Conservation (phyloP, 1,140 invertebrate genomes). For the Drosophila auraria region DNA sequence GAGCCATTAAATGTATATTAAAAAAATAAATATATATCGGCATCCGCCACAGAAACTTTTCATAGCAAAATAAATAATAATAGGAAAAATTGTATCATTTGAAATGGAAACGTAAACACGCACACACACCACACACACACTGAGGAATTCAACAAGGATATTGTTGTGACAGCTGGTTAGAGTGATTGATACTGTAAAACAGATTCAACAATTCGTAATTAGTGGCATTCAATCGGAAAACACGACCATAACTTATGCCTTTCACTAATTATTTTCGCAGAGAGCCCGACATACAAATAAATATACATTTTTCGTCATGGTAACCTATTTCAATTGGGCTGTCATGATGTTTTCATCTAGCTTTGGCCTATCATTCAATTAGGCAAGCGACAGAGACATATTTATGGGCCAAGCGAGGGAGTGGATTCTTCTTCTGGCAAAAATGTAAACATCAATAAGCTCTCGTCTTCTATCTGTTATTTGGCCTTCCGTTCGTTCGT, state of each 20-base stretch:
- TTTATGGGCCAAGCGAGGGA: constrained; percentile 1
- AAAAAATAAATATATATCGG: not conserved
- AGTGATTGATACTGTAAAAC: constrained; percentile 20
- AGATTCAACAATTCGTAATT: constrained; percentile 21
- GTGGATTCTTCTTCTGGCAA: constrained; percentile 3
- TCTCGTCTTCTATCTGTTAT: constrained; percentile 53
- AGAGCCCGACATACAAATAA: not conserved
- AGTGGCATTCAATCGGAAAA: constrained; percentile 20
- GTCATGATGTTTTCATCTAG: constrained; percentile 49
- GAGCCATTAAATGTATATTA: not conserved
- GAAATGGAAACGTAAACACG: not conserved
- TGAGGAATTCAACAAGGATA: constrained; percentile 3
- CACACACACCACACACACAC: too few species aligned
- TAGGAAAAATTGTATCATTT: not conserved
- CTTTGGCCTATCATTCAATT: constrained; percentile 48
- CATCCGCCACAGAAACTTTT: not conserved
- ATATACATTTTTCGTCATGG: constrained; percentile 9
- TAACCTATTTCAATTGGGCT: constrained; percentile 22
- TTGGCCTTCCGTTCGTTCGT: constrained; percentile 21
- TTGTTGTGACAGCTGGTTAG: constrained; percentile 3
- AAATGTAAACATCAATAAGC: constrained; percentile 65
- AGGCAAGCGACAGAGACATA: constrained; percentile 32
- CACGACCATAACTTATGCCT: constrained; percentile 21
- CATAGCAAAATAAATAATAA: not conserved
- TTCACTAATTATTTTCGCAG: constrained; percentile 25